These are phyloP conservation scores for Acleris laterana DNA, from an alignment of 2,888 invertebrate genomes.

Conservation along the genomic window DNA sequence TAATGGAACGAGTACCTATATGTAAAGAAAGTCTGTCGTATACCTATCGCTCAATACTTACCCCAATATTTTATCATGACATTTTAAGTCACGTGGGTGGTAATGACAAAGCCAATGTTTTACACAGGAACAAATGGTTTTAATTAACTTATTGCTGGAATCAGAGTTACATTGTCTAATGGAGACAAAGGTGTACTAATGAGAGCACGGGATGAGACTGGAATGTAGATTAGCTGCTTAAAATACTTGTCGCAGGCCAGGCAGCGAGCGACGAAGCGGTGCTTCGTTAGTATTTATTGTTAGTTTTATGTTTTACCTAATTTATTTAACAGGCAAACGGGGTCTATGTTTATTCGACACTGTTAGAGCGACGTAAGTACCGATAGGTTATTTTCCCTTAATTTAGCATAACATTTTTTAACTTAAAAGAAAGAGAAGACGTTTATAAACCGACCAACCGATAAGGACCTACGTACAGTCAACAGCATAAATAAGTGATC, in stretches of 20 bases:
- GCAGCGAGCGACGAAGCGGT: constrained; percentile 47
- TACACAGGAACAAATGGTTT: constrained; percentile 4
- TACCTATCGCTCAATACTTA: no score
- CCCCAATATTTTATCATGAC: no score
- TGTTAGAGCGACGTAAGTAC: no score
- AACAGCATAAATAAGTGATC: no score
- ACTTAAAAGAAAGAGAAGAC: no score
- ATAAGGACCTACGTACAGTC: no score
- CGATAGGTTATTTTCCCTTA: no score
- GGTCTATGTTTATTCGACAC: background rate
- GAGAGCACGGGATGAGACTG: constrained; percentile 53
- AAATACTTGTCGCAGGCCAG: constrained; percentile 56
- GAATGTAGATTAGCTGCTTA: constrained; percentile 71
- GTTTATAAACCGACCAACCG: no score
- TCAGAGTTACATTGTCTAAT: constrained; percentile 52
- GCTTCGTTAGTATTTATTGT: constrained; percentile 72
- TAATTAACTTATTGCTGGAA: constrained; percentile 38
- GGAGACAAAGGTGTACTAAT: constrained; percentile 63
- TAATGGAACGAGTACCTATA: no score
- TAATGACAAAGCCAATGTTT: background rate
- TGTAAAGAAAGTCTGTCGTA: no score
- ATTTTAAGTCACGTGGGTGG: no score
- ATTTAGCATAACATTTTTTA: no score
- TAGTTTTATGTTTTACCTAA: constrained; percentile 36
- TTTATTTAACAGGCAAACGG: background rate